Evolutionary conservation across 2,113 vertebrate species (phyloP).

Genomic region (Lichenostomus cassidix): DNA sequence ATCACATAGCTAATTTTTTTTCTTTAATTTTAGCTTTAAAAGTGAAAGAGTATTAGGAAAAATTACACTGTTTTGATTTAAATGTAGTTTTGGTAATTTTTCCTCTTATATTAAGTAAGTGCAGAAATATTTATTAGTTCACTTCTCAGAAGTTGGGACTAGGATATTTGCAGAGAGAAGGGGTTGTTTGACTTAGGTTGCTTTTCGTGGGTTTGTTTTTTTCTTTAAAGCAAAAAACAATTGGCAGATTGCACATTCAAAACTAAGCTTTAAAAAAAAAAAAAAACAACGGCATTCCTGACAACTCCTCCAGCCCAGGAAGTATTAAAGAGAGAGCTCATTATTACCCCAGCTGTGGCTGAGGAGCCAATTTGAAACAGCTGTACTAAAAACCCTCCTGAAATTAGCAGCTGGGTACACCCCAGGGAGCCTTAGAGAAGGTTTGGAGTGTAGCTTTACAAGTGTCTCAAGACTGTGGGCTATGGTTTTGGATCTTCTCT

Average conservation of each 20-base stretch:
- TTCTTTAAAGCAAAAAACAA: neutral
- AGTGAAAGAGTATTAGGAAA: neutral
- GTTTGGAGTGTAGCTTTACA: rapidly evolving
- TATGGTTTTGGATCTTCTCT: neutral
- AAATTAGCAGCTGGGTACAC: neutral
- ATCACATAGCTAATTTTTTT: neutral
- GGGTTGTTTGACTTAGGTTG: neutral
- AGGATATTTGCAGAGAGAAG: neutral
- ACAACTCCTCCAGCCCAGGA: neutral
- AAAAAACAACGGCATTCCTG: neutral
- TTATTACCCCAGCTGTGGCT: constrained; percentile 4
- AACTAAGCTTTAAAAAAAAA: neutral
- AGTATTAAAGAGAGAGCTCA: neutral
- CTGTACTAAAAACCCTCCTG: neutral
- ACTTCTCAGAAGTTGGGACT: neutral
- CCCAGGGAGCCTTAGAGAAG: rapidly evolving
- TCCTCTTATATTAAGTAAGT: neutral
- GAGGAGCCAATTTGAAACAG: constrained; percentile 29
- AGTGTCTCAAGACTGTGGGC: neutral
- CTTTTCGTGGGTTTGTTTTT: neutral
- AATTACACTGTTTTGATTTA: neutral
- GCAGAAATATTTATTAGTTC: neutral
- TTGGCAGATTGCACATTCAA: neutral
- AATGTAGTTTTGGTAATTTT: neutral
- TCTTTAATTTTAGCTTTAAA: neutral